Conservation (phyloP, 1,140 invertebrate species). For the Heliconius himera region DNA sequence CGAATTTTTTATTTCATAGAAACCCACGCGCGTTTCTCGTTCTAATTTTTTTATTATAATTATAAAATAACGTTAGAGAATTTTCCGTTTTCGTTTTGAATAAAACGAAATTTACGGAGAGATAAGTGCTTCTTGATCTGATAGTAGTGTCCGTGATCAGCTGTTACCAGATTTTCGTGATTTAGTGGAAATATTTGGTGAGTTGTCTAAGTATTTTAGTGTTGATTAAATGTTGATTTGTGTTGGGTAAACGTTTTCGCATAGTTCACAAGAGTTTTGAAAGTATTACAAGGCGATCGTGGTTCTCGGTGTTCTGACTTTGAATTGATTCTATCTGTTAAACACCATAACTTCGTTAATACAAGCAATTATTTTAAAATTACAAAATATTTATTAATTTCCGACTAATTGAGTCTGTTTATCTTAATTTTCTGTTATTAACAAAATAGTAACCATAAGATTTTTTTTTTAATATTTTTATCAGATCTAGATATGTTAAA, state of each 20-base stretch:
- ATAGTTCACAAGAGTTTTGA: conserved; percentile 73
- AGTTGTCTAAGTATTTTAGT: conserved; percentile 54
- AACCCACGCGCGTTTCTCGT: conserved; percentile 41
- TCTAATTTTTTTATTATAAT: conserved; percentile 34
- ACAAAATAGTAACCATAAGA: background rate
- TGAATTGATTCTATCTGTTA: conserved; percentile 45
- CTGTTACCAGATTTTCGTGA: conserved; percentile 42
- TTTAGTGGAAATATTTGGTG: conserved; percentile 53
- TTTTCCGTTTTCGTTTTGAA: conserved; percentile 32
- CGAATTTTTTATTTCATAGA: conserved; percentile 34
- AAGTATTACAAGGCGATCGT: conserved; percentile 80
- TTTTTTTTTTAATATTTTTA: no score
- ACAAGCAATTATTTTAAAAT: background rate
- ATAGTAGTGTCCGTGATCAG: conserved; percentile 49
- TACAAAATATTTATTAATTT: background rate
- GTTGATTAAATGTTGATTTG: conserved; percentile 62
- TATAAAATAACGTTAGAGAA: conserved; percentile 14
- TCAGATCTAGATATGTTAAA: no score
- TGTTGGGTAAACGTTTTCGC: conserved; percentile 72
- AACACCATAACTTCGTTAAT: conserved; percentile 21
- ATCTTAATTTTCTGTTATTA: background rate
- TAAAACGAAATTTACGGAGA: conserved; percentile 38
- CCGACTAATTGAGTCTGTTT: background rate
- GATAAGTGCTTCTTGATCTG: conserved; percentile 21
- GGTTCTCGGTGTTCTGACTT: conserved; percentile 57